These are phyloP conservation scores for Brachionus angularis DNA, from an alignment of 1,140 invertebrate species.

Conservation along the genomic window DNA sequence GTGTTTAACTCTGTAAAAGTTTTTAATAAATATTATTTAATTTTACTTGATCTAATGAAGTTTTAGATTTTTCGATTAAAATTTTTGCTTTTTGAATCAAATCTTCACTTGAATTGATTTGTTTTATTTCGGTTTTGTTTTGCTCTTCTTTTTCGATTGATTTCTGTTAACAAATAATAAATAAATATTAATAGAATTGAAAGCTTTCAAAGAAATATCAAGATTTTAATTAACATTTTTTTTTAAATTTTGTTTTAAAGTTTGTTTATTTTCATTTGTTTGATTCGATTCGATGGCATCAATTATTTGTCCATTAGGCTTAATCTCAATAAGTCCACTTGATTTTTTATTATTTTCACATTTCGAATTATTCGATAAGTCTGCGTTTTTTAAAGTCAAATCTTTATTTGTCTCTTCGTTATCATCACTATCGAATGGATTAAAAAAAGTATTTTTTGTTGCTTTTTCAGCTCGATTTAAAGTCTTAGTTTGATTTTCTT, in stretches of 20 bases:
- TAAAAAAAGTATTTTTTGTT: constrained; percentile 16
- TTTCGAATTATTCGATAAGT: neutral
- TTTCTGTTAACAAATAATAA: too few relatives aligned
- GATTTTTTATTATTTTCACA: neutral
- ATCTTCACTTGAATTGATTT: constrained; percentile 1
- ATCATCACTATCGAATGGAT: constrained; percentile 25
- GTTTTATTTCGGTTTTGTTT: neutral
- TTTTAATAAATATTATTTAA: neutral
- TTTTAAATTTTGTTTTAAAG: too few relatives aligned
- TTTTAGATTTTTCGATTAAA: constrained; percentile 1
- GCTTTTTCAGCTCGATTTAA: neutral
- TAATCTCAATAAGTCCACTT: neutral
- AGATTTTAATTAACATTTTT: neutral
- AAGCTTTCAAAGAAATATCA: too few relatives aligned
- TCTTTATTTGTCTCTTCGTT: neutral
- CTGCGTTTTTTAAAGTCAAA: too few relatives aligned
- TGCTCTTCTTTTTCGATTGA: too few relatives aligned
- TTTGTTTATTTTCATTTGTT: too few relatives aligned
- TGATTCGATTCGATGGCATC: too few relatives aligned
- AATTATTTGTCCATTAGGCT: too few relatives aligned
- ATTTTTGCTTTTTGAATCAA: constrained; percentile 7
- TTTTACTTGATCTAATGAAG: neutral
- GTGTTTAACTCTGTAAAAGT: too few relatives aligned
- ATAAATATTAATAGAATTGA: too few relatives aligned
- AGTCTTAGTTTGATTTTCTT: neutral